A percentile compares a stretch with the other conserved stretches of the same genome.
Conservation (phyloP, 2,113 vertebrate species). For the Uropsilus gracilis region DNA sequence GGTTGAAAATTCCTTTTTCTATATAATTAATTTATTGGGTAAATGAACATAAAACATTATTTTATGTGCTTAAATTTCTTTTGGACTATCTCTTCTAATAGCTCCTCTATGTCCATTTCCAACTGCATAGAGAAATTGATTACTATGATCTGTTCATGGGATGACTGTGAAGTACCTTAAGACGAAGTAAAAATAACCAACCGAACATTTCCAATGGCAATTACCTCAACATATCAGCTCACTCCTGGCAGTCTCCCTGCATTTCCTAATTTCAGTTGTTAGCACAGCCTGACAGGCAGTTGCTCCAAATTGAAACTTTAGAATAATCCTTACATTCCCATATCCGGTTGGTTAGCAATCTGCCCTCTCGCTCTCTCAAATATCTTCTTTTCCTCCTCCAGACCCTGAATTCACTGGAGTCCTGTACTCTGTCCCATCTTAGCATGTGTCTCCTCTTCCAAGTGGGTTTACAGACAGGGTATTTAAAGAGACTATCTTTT, state of each 20-base stretch:
- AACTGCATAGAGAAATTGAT: constrained; percentile 18
- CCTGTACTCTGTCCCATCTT: constrained; percentile 20
- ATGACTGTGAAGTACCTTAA: not conserved
- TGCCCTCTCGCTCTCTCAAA: constrained; percentile 8
- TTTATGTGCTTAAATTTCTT: not conserved
- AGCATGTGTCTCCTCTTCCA: constrained; percentile 2
- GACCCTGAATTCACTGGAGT: not conserved
- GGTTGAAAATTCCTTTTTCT: not conserved
- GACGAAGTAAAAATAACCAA: constrained; percentile 65
- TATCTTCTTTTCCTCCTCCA: not conserved
- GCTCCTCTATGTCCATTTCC: not conserved
- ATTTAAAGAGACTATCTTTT: not conserved
- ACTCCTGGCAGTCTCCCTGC: constrained; percentile 29
- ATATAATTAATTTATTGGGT: not conserved
- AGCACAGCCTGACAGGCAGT: constrained; percentile 46
- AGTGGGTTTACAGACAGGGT: constrained; percentile 11
- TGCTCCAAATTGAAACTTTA: constrained; percentile 67
- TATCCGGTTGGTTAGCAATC: constrained; percentile 63
- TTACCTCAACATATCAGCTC: constrained; percentile 34
- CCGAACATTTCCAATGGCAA: not conserved
- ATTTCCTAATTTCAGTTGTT: constrained; percentile 45
- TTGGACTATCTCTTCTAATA: not conserved
- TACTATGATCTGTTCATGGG: not conserved
- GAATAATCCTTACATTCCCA: constrained; percentile 67
- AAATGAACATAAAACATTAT: not conserved